Conservation (phyloP, 2,797 vertebrate species). For the Bradypodion pumilum region DNA sequence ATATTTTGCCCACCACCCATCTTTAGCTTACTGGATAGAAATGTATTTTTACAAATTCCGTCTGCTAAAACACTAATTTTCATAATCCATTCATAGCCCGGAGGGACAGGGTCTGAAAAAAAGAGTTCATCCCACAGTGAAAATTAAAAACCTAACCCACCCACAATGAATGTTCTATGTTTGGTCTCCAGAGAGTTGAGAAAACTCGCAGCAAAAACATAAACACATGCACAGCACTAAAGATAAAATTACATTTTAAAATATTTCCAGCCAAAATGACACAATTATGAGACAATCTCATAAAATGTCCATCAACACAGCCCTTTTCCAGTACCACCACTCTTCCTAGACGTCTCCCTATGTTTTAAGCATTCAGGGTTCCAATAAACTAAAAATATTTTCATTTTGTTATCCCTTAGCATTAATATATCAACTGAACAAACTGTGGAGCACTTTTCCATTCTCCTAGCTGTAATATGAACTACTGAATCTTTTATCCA, state of each 20-base stretch:
- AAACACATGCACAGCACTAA: background rate
- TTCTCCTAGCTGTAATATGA: slow-evolving; percentile 7
- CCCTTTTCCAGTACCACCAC: background rate
- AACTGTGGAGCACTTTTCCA: background rate
- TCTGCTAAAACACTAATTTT: background rate
- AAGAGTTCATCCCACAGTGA: too few relatives aligned
- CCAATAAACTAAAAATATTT: background rate
- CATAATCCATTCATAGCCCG: background rate
- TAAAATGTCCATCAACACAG: background rate
- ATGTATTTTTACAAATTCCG: background rate
- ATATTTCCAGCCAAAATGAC: background rate
- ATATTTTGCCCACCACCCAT: background rate
- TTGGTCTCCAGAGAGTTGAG: background rate
- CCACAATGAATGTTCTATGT: background rate
- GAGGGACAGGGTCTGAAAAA: too few relatives aligned
- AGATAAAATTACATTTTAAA: background rate
- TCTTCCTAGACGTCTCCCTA: background rate
- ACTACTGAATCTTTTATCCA: slow-evolving; percentile 4
- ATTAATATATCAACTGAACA: background rate
- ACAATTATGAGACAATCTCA: background rate
- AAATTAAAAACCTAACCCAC: background rate
- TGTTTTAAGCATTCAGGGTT: background rate
- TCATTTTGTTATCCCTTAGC: background rate
- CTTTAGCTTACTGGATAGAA: background rate
- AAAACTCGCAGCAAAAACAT: background rate